Percentiles rank a stretch among this genome's conserved stretches.
Conservation (phyloP, 2,797 vertebrate genomes). For the Pangasius larnaudii region DNA sequence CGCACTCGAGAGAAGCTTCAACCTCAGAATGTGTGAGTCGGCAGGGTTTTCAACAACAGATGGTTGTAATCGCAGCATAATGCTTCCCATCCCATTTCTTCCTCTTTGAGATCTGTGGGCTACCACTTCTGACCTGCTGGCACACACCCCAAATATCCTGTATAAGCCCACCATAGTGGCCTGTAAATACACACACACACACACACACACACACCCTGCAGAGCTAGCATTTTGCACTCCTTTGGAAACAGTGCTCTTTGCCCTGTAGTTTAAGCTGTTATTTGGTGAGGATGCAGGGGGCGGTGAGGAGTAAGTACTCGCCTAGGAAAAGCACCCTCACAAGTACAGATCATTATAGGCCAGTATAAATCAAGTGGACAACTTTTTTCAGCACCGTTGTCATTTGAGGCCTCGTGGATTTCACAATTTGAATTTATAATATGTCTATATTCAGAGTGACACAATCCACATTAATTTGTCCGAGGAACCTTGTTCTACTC, state of each 20-base stretch:
- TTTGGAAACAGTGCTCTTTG: slow-evolving; percentile 49
- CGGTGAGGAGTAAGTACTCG: slow-evolving; percentile 7
- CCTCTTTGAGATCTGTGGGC: slow-evolving; percentile 70
- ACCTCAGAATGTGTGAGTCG: slow-evolving; percentile 26
- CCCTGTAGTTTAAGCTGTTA: slow-evolving; percentile 51
- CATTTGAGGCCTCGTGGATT: not conserved
- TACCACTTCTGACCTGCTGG: slow-evolving; percentile 72
- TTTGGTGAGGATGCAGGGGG: slow-evolving; percentile 53
- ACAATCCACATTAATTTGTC: not conserved
- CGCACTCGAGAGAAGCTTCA: slow-evolving; percentile 19
- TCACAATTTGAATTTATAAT: not conserved
- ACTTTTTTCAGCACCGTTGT: not conserved
- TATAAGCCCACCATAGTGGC: slow-evolving; percentile 62
- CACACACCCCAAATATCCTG: slow-evolving; percentile 76
- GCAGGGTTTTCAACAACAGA: slow-evolving; percentile 62
- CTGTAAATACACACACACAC: slow-evolving; percentile 28
- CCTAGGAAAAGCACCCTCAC: not conserved
- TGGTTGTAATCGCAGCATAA: slow-evolving; percentile 77
- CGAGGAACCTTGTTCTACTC: not conserved
- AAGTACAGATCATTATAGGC: not conserved
- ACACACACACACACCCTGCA: slow-evolving; percentile 8
- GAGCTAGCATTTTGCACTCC: slow-evolving; percentile 32
- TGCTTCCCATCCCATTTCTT: slow-evolving; percentile 68
- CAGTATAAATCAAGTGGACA: not conserved
- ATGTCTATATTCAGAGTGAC: not conserved